Percentiles rank a stretch among this genome's conserved stretches.
Conservation (phyloP, 2,113 vertebrate species). For the Pseudorasbora parva region DNA sequence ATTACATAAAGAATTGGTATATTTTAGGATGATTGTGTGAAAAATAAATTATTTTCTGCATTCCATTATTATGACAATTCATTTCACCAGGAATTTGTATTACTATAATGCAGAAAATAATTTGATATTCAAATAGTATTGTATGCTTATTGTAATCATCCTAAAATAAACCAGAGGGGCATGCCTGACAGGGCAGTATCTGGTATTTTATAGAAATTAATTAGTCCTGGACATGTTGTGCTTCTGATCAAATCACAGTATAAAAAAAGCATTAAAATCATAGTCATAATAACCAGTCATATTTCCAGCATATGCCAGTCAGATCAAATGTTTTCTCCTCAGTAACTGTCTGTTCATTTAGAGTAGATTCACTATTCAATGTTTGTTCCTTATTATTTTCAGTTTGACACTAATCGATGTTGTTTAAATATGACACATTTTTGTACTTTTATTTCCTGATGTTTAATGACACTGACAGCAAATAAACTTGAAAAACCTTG, state of each 20-base stretch:
- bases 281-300: not conserved
- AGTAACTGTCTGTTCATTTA: not conserved
- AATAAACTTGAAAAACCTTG: slow-evolving; percentile 38
- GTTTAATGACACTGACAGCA: slow-evolving; percentile 35
- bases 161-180: not conserved
- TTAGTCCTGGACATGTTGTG: not conserved
- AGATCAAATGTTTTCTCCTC: slow-evolving; percentile 2
- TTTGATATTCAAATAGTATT: not conserved
- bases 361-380: not conserved
- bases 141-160: not conserved
- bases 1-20: too few species aligned
- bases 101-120: not conserved
- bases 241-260: not conserved
- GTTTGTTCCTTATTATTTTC: not conserved
- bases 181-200: too few species aligned
- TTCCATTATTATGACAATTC: not conserved
- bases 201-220: too few species aligned
- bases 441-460: slow-evolving; percentile 23
- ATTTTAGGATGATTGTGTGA: too few species aligned
- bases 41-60: too few species aligned
- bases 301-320: not conserved
- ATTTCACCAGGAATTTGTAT: not conserved
- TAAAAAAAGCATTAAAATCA: not conserved
- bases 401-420: not conserved
- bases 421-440: slow-evolving; percentile 13